Conservation (phyloP, 2,113 vertebrate genomes). For the Hystrix brachyura region DNA sequence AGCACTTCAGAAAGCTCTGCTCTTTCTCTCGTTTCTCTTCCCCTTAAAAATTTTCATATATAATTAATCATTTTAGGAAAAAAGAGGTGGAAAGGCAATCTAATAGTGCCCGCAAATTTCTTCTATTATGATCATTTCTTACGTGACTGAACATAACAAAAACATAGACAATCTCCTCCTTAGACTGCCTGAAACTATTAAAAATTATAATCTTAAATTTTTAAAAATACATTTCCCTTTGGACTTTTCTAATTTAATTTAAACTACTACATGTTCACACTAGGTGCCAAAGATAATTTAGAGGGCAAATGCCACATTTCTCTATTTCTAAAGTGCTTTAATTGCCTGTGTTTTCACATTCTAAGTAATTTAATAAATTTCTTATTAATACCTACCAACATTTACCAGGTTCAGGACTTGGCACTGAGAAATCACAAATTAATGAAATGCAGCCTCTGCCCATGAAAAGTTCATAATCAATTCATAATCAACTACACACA, state of each 20-base stretch:
- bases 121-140: conserved; percentile 24
- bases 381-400: conserved; percentile 22
- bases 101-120: conserved; percentile 36
- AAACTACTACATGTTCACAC: background rate
- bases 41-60: conserved; percentile 73
- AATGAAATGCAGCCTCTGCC: background rate
- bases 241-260: conserved; percentile 58
- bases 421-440: background rate
- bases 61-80: conserved; percentile 80
- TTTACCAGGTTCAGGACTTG: conserved; percentile 43
- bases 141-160: conserved; percentile 42
- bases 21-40: conserved; percentile 51
- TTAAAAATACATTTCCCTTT: conserved; percentile 14
- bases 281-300: background rate
- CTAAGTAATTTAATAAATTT: conserved; percentile 61
- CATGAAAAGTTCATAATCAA: conserved; percentile 43
- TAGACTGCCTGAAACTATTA: background rate
- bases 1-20: conserved; percentile 62
- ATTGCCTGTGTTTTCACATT: background rate
- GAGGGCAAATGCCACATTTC: conserved; percentile 41
- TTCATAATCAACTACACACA: background rate
- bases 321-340: background rate
- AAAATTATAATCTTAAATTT: background rate
- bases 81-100: conserved; percentile 59
- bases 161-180: background rate